phyloP scores from a whole-genome alignment of 2,888 invertebrate species.

The Drosophila basisetae region DNA sequence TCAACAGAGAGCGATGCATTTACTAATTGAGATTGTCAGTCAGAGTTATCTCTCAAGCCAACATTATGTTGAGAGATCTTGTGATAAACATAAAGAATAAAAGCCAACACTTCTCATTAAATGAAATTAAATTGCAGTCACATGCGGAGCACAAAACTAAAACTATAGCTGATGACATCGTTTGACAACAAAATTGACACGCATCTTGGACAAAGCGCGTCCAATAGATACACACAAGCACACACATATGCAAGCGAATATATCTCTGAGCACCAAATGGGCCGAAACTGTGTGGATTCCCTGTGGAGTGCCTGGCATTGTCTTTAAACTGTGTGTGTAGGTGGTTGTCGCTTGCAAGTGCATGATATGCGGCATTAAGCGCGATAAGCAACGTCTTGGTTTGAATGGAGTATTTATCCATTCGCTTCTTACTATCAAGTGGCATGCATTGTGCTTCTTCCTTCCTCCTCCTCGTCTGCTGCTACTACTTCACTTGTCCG shows the following conservation, averaged over 20 bases:
- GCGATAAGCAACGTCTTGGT: constrained; percentile 62
- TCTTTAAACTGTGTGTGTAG: constrained; percentile 17
- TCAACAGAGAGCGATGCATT: constrained; percentile 41
- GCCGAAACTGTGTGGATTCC: constrained; percentile 47
- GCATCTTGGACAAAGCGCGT: constrained; percentile 61
- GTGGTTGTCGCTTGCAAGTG: constrained; percentile 33
- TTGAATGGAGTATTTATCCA: constrained; percentile 40
- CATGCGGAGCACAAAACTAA: constrained; percentile 5
- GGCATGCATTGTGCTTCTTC: constrained; percentile 42
- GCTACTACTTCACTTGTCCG: not conserved
- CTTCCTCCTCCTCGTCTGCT: not conserved
- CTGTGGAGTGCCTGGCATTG: constrained; percentile 36
- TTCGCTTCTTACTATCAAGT: constrained; percentile 20
- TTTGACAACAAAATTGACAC: constrained; percentile 79
- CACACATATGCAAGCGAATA: constrained; percentile 4
- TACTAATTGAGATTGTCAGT: constrained; percentile 65
- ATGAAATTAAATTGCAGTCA: constrained; percentile 68
- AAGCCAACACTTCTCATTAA: constrained; percentile 67
- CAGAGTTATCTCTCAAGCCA: not conserved
- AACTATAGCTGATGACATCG: constrained; percentile 70
- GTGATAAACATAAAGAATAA: constrained; percentile 17
- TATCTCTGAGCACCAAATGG: constrained; percentile 68
- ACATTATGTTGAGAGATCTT: constrained; percentile 43
- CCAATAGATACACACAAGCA: constrained; percentile 29
- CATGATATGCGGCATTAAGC: constrained; percentile 66